Conservation (phyloP, 2,113 vertebrate species). For the human (Homo sapiens) region GRCh38 chrX:137073001-137073500, state of each 20-base stretch:
- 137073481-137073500: background rate
- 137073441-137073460: background rate
- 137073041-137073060: background rate
- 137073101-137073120: background rate
- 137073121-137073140: constrained; percentile 15
- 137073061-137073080: background rate
- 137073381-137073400: background rate
- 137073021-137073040: background rate
- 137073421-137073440: background rate
- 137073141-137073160: constrained; percentile 21
- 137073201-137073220: constrained; percentile 49
- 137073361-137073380: background rate
- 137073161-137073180: constrained; percentile 10
- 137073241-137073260: constrained; percentile 23
- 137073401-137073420: background rate
- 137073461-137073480: background rate
- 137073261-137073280: constrained; percentile 40
- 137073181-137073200: background rate
- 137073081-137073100: background rate
- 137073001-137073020: background rate
- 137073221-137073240: constrained; percentile 12
- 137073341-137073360: constrained; percentile 20
- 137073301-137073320: background rate
- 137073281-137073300: constrained; percentile 33
- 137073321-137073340: constrained; percentile 19